Evolutionary conservation across 2,888 invertebrate species (phyloP).

Genomic region (Nomada ferruginata): DNA sequence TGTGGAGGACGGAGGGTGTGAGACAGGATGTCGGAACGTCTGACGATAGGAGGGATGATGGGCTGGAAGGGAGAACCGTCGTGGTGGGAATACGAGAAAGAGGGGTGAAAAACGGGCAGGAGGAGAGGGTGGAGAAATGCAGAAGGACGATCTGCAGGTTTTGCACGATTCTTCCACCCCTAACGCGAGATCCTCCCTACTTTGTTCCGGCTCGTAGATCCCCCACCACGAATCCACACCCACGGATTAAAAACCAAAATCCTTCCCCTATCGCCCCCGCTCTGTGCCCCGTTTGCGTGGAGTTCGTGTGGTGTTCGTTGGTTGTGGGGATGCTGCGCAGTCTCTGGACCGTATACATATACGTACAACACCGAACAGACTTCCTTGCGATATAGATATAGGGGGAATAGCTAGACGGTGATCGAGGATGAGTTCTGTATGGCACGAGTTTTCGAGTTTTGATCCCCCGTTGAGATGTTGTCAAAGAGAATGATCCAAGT

Average conservation of each 20-base stretch:
- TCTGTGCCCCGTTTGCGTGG: slow-evolving; percentile 21
- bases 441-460: too few relatives aligned
- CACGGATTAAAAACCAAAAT: slow-evolving; percentile 81
- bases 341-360: slow-evolving; percentile 48
- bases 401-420: background rate
- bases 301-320: slow-evolving; percentile 15
- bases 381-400: slow-evolving; percentile 34
- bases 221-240: slow-evolving; percentile 79
- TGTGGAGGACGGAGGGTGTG: slow-evolving; percentile 57
- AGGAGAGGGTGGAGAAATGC: background rate
- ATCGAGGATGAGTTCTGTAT: too few relatives aligned
- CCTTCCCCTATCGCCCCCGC: slow-evolving; percentile 66
- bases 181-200: slow-evolving; percentile 51
- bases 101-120: slow-evolving; percentile 28
- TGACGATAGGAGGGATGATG: slow-evolving; percentile 52
- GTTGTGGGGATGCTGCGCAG: slow-evolving; percentile 65
- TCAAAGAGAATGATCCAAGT: background rate
- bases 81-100: slow-evolving; percentile 47
- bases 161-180: slow-evolving; percentile 55
- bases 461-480: background rate
- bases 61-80: slow-evolving; percentile 27
- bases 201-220: slow-evolving; percentile 33
- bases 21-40: slow-evolving; percentile 61
- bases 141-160: slow-evolving; percentile 36
- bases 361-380: slow-evolving; percentile 29